A percentile compares a stretch with the other conserved stretches of the same genome.
These are phyloP conservation scores for Micrasema minimum DNA, from an alignment of 1,140 invertebrate species.

Conservation along the genomic window DNA sequence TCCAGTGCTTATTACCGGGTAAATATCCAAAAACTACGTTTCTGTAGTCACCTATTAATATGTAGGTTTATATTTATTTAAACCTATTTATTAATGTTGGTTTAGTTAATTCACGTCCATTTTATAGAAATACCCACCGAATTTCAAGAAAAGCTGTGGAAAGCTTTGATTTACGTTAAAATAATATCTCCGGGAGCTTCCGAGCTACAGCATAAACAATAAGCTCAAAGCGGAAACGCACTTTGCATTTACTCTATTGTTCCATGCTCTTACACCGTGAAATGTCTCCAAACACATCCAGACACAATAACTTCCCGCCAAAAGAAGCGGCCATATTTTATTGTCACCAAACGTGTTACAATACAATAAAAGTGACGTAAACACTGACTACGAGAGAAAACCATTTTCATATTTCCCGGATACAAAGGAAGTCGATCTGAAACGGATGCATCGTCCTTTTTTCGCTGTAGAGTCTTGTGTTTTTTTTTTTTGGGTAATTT, in stretches of 20 bases:
- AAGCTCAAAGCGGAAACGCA: constrained; percentile 27
- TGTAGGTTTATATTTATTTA: too few relatives aligned
- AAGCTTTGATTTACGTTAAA: constrained; percentile 18
- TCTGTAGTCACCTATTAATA: too few relatives aligned
- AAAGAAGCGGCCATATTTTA: constrained; percentile 44
- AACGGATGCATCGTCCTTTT: constrained; percentile 26
- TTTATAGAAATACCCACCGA: too few relatives aligned
- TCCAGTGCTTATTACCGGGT: too few relatives aligned
- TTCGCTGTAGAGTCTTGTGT: not conserved
- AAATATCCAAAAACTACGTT: too few relatives aligned
- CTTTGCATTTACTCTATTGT: constrained; percentile 36
- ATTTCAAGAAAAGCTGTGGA: not conserved
- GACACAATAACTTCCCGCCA: constrained; percentile 33
- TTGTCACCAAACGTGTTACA: constrained; percentile 30
- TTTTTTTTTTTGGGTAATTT: constrained; percentile 11
- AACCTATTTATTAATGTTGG: too few relatives aligned
- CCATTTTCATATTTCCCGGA: constrained; percentile 45
- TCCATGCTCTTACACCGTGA: constrained; percentile 26
- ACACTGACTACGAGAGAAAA: constrained; percentile 22
- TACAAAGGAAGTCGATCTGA: constrained; percentile 37
- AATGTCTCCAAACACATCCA: constrained; percentile 3
- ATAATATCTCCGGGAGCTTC: constrained; percentile 28
- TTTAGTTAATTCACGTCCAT: too few relatives aligned
- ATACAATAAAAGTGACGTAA: constrained; percentile 43
- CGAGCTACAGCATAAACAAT: constrained; percentile 31